Conservation (phyloP, 1,140 invertebrate species). For the Brachionus calyciflorus region DNA sequence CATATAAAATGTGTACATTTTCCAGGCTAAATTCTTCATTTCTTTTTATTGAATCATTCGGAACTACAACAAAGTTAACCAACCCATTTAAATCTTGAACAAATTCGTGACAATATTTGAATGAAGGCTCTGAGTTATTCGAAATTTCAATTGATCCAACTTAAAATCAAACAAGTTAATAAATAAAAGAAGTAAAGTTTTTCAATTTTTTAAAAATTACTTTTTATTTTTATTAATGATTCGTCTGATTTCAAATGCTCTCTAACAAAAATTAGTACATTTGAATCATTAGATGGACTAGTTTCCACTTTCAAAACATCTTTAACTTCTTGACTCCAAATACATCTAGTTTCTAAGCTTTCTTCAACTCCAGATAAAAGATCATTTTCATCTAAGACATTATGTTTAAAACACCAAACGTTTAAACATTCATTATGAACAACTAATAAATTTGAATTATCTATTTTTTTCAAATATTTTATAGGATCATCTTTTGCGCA, state of each 20-base stretch:
- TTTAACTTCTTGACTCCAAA: background rate
- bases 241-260: background rate
- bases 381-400: background rate
- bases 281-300: background rate
- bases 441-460: background rate
- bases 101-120: background rate
- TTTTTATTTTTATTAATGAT: background rate
- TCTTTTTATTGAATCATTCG: background rate
- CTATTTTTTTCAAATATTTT: background rate
- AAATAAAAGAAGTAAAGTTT: background rate
- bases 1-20: background rate
- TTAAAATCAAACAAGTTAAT: background rate
- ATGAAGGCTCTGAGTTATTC: background rate
- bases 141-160: background rate
- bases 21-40: background rate
- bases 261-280: background rate
- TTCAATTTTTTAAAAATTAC: background rate
- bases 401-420: background rate
- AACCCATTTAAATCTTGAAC: background rate
- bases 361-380: background rate
- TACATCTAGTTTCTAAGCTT: background rate
- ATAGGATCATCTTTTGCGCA: background rate
- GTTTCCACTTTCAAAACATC: background rate
- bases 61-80: constrained; percentile 10
- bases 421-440: constrained; percentile 15